These are phyloP conservation scores for Echinometra lucunter DNA, from an alignment of 53 echinoderm and acorn worm genomes.

Conservation along the genomic window DNA sequence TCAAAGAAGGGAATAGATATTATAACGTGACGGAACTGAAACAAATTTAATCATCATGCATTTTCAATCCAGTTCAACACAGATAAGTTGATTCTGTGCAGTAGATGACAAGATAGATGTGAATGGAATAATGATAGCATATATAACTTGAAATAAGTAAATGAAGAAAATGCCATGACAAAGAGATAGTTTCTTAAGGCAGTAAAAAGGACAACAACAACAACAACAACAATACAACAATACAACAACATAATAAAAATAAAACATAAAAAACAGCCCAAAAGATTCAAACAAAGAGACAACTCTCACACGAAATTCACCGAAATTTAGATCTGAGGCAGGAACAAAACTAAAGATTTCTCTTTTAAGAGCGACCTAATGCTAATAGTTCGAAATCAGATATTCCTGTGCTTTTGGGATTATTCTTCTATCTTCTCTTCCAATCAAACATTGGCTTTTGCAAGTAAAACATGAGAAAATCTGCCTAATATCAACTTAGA, in stretches of 20 bases:
- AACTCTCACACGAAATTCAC: no score
- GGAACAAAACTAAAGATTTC: not conserved
- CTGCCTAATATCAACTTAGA: slow-evolving; percentile 26
- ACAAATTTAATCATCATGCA: no score
- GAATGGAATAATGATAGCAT: no score
- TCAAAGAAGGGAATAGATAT: no score
- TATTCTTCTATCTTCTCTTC: slow-evolving; percentile 20
- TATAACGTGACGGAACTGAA: no score
- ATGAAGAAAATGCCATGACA: no score
- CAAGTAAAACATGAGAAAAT: not conserved
- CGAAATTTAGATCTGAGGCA: not conserved
- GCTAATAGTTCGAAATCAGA: slow-evolving; percentile 10
- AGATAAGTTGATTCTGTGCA: no score
- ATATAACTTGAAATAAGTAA: no score
- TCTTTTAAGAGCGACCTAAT: not conserved
- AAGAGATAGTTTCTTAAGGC: no score
- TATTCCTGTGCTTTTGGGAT: slow-evolving; percentile 30
- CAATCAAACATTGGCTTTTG: slow-evolving; percentile 13
- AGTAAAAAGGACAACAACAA: not conserved
- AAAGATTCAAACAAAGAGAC: no score
- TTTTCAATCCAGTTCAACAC: no score
- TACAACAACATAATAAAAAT: not conserved
- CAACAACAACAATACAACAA: not conserved
- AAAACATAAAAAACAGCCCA: not conserved
- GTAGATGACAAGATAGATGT: no score